Evolutionary conservation across 2,888 invertebrate genomes (phyloP).

Genomic region (Tuberolachnus salignus): DNA sequence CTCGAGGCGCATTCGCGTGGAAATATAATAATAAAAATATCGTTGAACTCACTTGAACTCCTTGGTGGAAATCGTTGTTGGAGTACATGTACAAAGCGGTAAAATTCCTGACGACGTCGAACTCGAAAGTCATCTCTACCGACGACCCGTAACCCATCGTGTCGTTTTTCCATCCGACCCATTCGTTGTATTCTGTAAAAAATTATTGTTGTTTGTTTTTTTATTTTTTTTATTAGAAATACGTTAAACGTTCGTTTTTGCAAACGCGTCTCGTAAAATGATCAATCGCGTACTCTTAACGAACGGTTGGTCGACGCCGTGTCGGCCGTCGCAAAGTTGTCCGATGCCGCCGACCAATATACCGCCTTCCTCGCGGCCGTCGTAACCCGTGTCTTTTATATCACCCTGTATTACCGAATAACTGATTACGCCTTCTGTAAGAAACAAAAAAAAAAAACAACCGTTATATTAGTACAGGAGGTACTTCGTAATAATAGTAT

Average conservation of each 20-base stretch:
- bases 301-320: slow-evolving; percentile 62
- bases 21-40: too few relatives aligned
- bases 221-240: slow-evolving; percentile 10
- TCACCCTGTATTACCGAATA: slow-evolving; percentile 80
- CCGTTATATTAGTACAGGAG: neutral
- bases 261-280: neutral
- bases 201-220: too few relatives aligned
- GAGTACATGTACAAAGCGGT: slow-evolving; percentile 71
- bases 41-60: slow-evolving; percentile 68
- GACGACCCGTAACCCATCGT: slow-evolving; percentile 65
- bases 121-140: slow-evolving; percentile 74
- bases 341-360: slow-evolving; percentile 70
- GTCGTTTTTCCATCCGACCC: slow-evolving; percentile 77
- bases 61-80: slow-evolving; percentile 74
- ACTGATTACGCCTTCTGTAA: slow-evolving; percentile 71
- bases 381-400: slow-evolving; percentile 71
- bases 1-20: too few relatives aligned
- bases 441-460: slow-evolving; percentile 54
- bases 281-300: slow-evolving; percentile 25
- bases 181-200: slow-evolving; percentile 65
- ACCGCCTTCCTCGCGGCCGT: slow-evolving; percentile 66
- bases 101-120: slow-evolving; percentile 74
- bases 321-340: slow-evolving; percentile 72
- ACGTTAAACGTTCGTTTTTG: neutral
- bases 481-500: neutral